Percentiles rank a stretch among this genome's conserved stretches.
These are phyloP conservation scores for Opisthocomus hoazin DNA, from an alignment of 2,113 vertebrate species.

Conservation along the genomic window DNA sequence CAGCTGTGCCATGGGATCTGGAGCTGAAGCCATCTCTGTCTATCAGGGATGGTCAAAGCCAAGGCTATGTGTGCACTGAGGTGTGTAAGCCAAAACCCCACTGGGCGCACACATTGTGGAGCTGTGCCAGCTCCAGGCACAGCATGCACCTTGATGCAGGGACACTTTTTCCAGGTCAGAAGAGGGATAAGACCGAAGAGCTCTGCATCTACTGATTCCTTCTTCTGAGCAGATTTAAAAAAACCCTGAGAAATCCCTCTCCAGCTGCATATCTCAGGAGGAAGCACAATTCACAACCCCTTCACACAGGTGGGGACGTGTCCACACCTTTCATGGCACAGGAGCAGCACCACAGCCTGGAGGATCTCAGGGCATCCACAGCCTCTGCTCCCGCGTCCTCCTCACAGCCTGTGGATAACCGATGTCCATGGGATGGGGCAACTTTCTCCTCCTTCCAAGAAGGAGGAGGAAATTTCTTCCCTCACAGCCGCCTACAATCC, in stretches of 20 bases:
- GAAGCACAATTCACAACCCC: neutral
- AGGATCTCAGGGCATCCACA: neutral
- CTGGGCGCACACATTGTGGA: fast-evolving
- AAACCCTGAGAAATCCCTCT: neutral
- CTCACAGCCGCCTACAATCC: fast-evolving
- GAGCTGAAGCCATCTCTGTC: neutral
- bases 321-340: neutral
- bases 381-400: neutral
- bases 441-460: neutral
- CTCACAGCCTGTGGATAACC: neutral
- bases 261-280: fast-evolving
- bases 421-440: neutral
- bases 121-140: neutral
- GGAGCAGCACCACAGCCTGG: neutral
- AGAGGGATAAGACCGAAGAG: neutral
- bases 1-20: too few species aligned
- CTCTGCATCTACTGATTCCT: neutral
- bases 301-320: fast-evolving
- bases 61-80: neutral
- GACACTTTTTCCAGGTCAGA: neutral
- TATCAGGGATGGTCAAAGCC: neutral
- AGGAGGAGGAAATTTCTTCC: neutral
- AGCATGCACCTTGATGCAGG: neutral
- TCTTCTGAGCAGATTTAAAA: neutral
- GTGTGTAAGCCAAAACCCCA: neutral